phyloP scores from a whole-genome alignment of 2,113 vertebrate genomes.

The Eleginops maclovinus region DNA sequence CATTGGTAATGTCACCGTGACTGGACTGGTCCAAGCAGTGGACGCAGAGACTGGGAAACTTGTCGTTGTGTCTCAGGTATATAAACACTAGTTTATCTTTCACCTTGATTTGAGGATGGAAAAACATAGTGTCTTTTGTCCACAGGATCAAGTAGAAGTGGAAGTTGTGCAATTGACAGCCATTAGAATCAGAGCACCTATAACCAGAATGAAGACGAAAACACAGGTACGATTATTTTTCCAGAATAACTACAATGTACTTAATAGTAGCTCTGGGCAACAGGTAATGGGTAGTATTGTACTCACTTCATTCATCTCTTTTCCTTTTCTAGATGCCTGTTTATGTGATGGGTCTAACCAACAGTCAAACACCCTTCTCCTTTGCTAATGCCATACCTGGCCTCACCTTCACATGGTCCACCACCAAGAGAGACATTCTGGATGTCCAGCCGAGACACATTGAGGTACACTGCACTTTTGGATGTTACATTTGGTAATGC shows the following conservation, averaged over 20 bases:
- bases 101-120: not conserved
- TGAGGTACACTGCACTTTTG: slow-evolving; percentile 83
- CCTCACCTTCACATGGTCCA: slow-evolving; percentile 93
- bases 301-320: not conserved
- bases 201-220: slow-evolving; percentile 91
- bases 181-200: slow-evolving; percentile 91
- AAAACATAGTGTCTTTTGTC: slow-evolving; percentile 2
- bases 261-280: too few relatives aligned
- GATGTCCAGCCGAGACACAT: slow-evolving; percentile 89
- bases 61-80: slow-evolving; percentile 91
- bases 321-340: slow-evolving; percentile 86
- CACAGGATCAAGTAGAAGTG: slow-evolving; percentile 91
- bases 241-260: not conserved
- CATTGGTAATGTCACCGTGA: slow-evolving; percentile 87
- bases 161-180: slow-evolving; percentile 90
- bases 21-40: slow-evolving; percentile 91
- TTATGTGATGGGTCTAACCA: slow-evolving; percentile 92
- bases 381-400: slow-evolving; percentile 90
- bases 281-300: too few relatives aligned
- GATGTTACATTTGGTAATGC: slow-evolving; percentile 10
- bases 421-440: slow-evolving; percentile 91
- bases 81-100: not conserved
- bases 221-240: slow-evolving; percentile 86
- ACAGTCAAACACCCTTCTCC: slow-evolving; percentile 93
- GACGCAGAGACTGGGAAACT: slow-evolving; percentile 93